phyloP scores from a whole-genome alignment of 1,140 invertebrate species.

The Pseudomyrmex pallidus region DNA sequence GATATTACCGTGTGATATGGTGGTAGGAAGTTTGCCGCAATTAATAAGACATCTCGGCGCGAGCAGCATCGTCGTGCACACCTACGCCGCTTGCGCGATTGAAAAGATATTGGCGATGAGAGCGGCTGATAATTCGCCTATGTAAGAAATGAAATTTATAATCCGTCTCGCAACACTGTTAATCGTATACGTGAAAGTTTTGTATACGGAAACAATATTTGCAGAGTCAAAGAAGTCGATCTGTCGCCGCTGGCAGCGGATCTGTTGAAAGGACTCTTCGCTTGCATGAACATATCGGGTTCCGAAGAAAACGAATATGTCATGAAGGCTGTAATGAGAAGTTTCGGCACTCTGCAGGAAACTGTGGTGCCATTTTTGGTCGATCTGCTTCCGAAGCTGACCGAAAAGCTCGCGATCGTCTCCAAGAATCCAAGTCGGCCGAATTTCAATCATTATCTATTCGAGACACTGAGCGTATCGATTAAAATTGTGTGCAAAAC shows the following conservation, averaged over 20 bases:
- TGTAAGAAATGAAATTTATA: constrained; percentile 84
- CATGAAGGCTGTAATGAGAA: constrained; percentile 98
- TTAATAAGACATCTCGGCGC: constrained; percentile 90
- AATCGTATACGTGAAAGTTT: constrained; percentile 42
- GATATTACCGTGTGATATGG: constrained; percentile 92
- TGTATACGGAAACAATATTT: constrained; percentile 56
- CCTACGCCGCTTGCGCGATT: constrained; percentile 96
- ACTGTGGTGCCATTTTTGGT: constrained; percentile 92
- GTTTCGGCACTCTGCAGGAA: constrained; percentile 93
- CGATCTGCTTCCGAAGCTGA: constrained; percentile 93
- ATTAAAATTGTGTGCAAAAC: constrained; percentile 95
- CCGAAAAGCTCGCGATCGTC: constrained; percentile 93
- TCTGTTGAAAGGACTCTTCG: constrained; percentile 92
- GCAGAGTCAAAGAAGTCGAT: constrained; percentile 87
- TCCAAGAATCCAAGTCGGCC: constrained; percentile 98
- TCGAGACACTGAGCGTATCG: constrained; percentile 95
- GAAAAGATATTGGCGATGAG: constrained; percentile 95
- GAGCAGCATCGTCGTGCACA: constrained; percentile 95
- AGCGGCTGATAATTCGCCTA: constrained; percentile 84
- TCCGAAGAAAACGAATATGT: constrained; percentile 98
- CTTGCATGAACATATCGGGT: constrained; percentile 88
- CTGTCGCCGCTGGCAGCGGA: constrained; percentile 87
- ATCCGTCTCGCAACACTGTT: constrained; percentile 4
- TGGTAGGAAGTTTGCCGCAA: constrained; percentile 91
- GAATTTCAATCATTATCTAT: constrained; percentile 99